These are phyloP conservation scores for Tortricodes alternella DNA, from an alignment of 2,888 invertebrate species.

Conservation along the genomic window DNA sequence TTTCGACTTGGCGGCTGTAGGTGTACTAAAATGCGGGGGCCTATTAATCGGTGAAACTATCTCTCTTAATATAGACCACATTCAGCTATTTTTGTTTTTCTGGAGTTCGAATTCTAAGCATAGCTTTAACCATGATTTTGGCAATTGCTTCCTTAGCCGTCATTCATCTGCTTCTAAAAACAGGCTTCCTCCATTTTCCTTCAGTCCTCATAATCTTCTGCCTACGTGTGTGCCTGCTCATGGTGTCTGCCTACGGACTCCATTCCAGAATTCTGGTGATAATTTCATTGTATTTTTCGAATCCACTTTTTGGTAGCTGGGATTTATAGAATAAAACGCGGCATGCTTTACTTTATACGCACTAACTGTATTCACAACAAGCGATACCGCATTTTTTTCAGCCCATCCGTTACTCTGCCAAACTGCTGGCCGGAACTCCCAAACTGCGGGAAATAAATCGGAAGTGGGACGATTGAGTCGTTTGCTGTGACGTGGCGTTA, in stretches of 20 bases:
- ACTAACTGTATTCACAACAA: conserved; percentile 8
- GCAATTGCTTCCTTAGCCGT: no score
- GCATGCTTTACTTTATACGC: not conserved
- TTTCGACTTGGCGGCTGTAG: not conserved
- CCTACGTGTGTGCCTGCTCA: no score
- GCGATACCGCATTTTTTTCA: conserved; percentile 25
- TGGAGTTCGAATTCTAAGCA: no score
- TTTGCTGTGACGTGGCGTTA: not conserved
- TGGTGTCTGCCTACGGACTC: no score
- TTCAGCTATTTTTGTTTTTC: no score
- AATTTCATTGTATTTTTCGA: no score
- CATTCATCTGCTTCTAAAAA: no score
- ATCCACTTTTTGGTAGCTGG: no score
- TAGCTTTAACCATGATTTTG: no score
- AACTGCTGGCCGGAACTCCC: conserved; percentile 13
- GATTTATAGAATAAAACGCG: conserved; percentile 6
- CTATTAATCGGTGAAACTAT: not conserved
- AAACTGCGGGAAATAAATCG: not conserved
- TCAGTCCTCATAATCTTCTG: not conserved
- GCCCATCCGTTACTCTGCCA: conserved; percentile 22
- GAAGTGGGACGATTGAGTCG: conserved; percentile 12
- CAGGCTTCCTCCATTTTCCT: not conserved
- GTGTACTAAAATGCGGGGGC: not conserved
- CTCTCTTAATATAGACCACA: no score
- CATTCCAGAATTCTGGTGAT: no score